Evolutionary conservation across 2,113 vertebrate species (phyloP).

Genomic region (Pomatostomus ruficeps): DNA sequence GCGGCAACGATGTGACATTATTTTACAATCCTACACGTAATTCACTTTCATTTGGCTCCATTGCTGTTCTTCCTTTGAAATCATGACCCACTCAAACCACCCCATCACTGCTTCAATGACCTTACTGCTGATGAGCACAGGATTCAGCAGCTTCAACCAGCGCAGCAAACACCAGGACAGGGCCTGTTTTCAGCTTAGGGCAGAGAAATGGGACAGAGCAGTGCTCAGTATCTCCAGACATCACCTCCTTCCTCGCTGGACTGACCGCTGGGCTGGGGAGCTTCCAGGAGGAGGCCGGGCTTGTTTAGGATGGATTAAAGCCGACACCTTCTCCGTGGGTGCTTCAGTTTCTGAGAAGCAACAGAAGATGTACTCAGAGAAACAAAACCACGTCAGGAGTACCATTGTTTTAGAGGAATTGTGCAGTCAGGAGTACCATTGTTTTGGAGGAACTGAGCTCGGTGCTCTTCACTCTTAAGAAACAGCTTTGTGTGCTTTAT

Average conservation of each 20-base stretch:
- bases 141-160: not conserved
- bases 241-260: constrained; percentile 64
- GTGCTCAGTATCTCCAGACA: not conserved
- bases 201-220: not conserved
- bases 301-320: not conserved
- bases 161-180: not conserved
- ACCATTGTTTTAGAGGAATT: not conserved
- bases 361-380: not conserved
- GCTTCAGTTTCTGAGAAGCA: constrained; percentile 36
- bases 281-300: not conserved
- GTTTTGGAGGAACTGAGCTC: not conserved
- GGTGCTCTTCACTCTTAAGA: not conserved
- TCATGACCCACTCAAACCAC: not conserved
- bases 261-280: not conserved
- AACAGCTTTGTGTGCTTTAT: not conserved
- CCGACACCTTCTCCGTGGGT: not conserved
- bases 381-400: not conserved
- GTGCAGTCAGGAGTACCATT: not conserved
- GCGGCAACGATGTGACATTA: not conserved
- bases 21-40: not conserved
- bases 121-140: not conserved
- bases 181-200: not conserved
- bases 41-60: not conserved
- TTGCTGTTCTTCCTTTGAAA: not conserved
- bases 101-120: not conserved